Conservation (phyloP, 2,797 vertebrate species). For the Avahi laniger region DNA sequence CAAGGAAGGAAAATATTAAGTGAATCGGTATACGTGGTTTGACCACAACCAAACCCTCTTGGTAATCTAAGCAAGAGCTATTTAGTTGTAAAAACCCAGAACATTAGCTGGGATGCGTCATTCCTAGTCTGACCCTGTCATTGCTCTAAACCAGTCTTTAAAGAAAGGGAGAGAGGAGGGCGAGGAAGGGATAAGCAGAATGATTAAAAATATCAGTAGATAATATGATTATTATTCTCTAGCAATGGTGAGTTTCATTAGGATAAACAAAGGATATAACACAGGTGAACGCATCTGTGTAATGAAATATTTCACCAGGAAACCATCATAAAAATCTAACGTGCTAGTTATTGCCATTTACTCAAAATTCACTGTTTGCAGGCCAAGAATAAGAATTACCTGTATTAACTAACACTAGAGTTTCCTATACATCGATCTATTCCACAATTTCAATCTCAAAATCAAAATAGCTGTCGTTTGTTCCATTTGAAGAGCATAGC, state of each 20-base stretch:
- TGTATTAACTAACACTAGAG: neutral
- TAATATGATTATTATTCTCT: neutral
- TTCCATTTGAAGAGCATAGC: neutral
- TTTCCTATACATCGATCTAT: neutral
- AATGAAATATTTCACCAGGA: constrained; percentile 20
- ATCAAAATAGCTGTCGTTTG: neutral
- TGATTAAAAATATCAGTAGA: neutral
- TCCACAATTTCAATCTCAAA: neutral
- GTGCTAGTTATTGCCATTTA: neutral
- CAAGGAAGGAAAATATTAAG: constrained; percentile 18
- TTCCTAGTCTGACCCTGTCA: neutral
- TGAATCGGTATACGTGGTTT: neutral
- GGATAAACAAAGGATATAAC: neutral
- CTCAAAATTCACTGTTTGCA: constrained; percentile 22
- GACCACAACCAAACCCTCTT: neutral
- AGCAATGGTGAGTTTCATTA: constrained; percentile 16
- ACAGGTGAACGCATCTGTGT: neutral
- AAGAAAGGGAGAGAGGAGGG: neutral
- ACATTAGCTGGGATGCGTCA: neutral
- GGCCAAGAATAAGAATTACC: neutral
- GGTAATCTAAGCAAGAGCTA: constrained; percentile 2
- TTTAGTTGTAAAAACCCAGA: constrained; percentile 36
- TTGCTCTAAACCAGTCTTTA: neutral
- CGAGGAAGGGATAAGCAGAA: neutral
- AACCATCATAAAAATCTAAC: neutral